Evolutionary conservation across 2,797 vertebrate genomes (phyloP).

Genomic region (Sebastes alutus): DNA sequence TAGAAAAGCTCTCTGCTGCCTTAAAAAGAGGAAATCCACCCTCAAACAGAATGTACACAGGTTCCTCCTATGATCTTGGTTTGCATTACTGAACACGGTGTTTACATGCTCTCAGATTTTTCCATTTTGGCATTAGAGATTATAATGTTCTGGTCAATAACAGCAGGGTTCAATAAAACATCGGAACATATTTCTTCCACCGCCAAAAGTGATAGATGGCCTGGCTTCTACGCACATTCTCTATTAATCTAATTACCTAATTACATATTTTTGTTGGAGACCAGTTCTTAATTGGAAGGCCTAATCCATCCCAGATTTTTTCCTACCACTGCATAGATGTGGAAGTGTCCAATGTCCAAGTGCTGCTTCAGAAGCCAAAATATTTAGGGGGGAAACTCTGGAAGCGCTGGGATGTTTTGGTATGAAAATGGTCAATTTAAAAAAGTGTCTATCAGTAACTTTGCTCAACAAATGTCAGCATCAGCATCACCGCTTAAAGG

Average conservation of each 20-base stretch:
- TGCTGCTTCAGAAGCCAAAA: neutral
- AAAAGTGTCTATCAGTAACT: neutral
- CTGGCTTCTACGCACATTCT: neutral
- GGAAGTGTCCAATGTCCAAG: constrained; percentile 2
- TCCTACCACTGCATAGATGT: neutral
- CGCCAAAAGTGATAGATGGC: neutral
- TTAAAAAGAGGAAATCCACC: constrained; percentile 58
- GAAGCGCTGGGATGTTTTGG: neutral
- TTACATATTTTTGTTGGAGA: neutral
- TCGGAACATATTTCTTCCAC: neutral
- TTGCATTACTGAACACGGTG: neutral
- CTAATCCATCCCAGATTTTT: neutral
- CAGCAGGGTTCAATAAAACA: neutral
- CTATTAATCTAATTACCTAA: neutral
- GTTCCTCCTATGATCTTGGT: constrained; percentile 6
- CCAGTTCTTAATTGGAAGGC: neutral
- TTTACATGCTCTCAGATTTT: neutral
- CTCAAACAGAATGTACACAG: constrained; percentile 31
- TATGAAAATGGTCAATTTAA: neutral
- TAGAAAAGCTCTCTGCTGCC: constrained; percentile 72
- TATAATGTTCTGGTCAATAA: neutral
- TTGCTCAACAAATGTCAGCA: neutral
- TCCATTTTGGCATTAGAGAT: neutral
- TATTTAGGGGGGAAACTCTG: neutral
- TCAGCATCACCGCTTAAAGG: neutral